Conservation (phyloP, 2,888 invertebrate species). For the Drosophila stalkeri region DNA sequence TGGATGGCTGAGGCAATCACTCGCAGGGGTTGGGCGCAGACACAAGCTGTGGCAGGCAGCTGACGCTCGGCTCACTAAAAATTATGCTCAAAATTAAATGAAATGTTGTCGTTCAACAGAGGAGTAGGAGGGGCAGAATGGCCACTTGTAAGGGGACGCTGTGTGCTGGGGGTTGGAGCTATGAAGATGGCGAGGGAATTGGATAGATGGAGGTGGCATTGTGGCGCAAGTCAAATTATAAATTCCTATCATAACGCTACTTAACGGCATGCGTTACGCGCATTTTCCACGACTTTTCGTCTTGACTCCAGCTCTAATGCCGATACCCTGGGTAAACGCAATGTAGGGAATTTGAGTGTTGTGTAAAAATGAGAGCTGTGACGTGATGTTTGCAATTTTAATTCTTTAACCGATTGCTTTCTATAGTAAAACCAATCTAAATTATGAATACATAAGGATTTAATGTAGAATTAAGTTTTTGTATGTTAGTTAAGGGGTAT, state of each 20-base stretch:
- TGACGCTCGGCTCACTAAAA: slow-evolving; percentile 73
- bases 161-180: background rate
- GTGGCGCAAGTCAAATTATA: slow-evolving; percentile 66
- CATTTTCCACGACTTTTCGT: slow-evolving; percentile 18
- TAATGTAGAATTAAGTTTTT: background rate
- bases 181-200: background rate
- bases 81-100: slow-evolving; percentile 75
- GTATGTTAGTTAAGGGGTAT: background rate
- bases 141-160: slow-evolving; percentile 6
- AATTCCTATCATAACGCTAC: slow-evolving; percentile 77
- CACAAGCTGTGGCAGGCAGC: slow-evolving; percentile 54
- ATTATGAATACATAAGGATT: background rate
- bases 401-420: background rate
- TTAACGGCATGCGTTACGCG: slow-evolving; percentile 68
- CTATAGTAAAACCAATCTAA: background rate
- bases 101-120: slow-evolving; percentile 46
- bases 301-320: slow-evolving; percentile 6
- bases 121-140: background rate
- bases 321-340: background rate
- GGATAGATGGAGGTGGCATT: background rate
- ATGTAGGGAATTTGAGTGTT: background rate
- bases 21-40: slow-evolving; percentile 19
- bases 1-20: background rate
- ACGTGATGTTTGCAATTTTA: too few relatives aligned
- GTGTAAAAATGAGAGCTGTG: background rate